Evolutionary conservation across 2,797 vertebrate genomes (phyloP).

Genomic region (Sebastes kiyomatsui): DNA sequence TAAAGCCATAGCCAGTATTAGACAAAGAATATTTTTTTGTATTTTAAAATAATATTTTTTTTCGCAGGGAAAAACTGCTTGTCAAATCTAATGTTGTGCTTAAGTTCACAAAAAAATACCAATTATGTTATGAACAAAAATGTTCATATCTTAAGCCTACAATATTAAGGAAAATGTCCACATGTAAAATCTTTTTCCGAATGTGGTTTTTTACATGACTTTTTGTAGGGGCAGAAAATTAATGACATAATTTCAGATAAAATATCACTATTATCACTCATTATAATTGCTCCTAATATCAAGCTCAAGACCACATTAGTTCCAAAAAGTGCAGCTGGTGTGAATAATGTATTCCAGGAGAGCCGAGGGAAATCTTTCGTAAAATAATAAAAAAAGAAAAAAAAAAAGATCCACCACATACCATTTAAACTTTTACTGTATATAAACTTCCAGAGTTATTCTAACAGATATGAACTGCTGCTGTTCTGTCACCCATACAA

Average conservation of each 20-base stretch:
- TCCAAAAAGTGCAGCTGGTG: constrained; percentile 36
- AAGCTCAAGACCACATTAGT: constrained; percentile 22
- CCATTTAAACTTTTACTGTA: constrained; percentile 31
- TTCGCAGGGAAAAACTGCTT: too few species aligned
- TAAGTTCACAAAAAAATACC: not conserved
- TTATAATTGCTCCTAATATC: constrained; percentile 44
- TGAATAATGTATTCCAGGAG: constrained; percentile 59
- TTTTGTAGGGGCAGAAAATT: constrained; percentile 33
- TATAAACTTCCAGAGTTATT: constrained; percentile 30
- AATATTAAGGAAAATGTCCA: not conserved
- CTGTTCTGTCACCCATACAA: constrained; percentile 23
- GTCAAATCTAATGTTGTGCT: not conserved
- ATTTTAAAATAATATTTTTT: not conserved
- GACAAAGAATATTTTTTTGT: not conserved
- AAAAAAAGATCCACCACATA: not conserved
- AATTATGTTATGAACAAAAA: not conserved
- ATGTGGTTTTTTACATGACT: not conserved
- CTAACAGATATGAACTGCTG: constrained; percentile 23
- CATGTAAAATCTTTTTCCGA: not conserved
- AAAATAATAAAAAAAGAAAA: not conserved
- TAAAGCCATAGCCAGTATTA: not conserved
- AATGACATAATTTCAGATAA: constrained; percentile 42
- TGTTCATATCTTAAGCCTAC: not conserved
- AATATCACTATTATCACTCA: constrained; percentile 39
- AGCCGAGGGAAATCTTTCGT: constrained; percentile 47